Conservation (phyloP, 2,797 vertebrate genomes). For the Odontamblyopus rebecca region DNA sequence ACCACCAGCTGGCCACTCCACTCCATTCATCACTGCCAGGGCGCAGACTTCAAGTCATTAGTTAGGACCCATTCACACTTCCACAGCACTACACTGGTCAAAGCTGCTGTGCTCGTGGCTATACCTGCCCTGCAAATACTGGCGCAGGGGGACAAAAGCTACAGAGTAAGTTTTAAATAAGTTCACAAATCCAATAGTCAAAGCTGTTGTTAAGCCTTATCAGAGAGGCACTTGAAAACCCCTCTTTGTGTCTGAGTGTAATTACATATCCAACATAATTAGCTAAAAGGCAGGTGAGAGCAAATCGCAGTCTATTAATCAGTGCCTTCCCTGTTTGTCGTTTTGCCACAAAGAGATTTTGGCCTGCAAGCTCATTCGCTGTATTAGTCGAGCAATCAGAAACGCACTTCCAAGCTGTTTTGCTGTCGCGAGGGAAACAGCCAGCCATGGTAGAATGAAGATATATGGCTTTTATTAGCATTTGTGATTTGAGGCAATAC, state of each 20-base stretch:
- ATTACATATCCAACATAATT: slow-evolving; percentile 62
- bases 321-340: slow-evolving; percentile 34
- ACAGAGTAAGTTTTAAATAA: slow-evolving; percentile 6
- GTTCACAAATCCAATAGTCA: slow-evolving; percentile 4
- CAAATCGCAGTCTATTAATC: slow-evolving; percentile 52
- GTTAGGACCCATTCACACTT: slow-evolving; percentile 42
- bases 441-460: slow-evolving; percentile 40
- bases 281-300: slow-evolving; percentile 40
- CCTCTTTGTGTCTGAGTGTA: slow-evolving; percentile 35
- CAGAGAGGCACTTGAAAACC: slow-evolving; percentile 10
- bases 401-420: slow-evolving; percentile 31
- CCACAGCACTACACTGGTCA: slow-evolving; percentile 15
- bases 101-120: slow-evolving; percentile 12
- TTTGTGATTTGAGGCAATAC: slow-evolving; percentile 48
- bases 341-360: slow-evolving; percentile 30
- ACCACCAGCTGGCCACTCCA: slow-evolving; percentile 29
- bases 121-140: slow-evolving; percentile 11
- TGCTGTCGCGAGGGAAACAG: slow-evolving; percentile 24
- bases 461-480: slow-evolving; percentile 57
- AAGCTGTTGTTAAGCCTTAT: background rate
- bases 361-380: slow-evolving; percentile 26
- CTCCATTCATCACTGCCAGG: slow-evolving; percentile 71
- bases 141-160: slow-evolving; percentile 13
- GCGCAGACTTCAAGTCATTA: slow-evolving; percentile 51
- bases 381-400: slow-evolving; percentile 29